Base-by-base conservation (phyloP, 2,888 invertebrate genomes). In the Dasysyrphus tricinctus region DNA sequence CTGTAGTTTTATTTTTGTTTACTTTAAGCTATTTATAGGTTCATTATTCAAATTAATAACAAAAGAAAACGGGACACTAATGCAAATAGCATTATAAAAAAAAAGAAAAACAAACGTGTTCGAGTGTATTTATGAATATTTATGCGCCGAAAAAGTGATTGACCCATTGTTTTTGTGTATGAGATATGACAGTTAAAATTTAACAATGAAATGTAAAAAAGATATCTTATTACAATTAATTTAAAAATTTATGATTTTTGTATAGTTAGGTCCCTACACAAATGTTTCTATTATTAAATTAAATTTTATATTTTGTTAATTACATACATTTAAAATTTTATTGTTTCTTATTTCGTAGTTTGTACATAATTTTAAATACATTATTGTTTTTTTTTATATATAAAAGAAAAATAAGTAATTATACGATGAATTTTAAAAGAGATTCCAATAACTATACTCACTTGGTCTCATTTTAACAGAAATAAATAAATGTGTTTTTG, bases 391-490 rank as follows among this genome's bases (percentile, higher is more conserved):
- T 54, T 24, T 19, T 39, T 24, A 19, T 24, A 39, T 39, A 14
- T 3, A n/a, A 61, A n/a, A 42, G 8, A 42, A 61, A 42, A 24
- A 47, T 65, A 47, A 44, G 74, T 61, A 83, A 83, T 79, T 78
- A 83, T 47, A 78, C 14, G 70, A 75, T 75, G 75, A 75, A 79
- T 65, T 84, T 65, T 84, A 37, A 34, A 49, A 70, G 79, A 79
- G 83, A 79, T 84, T 79, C 75, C 79, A 84, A 75, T 24, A 39
- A 74, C 57, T 74, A 70, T 83, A 54, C 54, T 83, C 65, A 74
- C n/a, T 84, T 84, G 83, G 83, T 84, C 83, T 84, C 83, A 84
- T 84, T 84, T 84, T 67, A 72, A 78, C 63, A 57, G 51, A 65
- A 75, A 32, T 65, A 29, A 54, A 57, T 0, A 16, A 54, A 75